phyloP scores from a whole-genome alignment of 37 sponge, comb jelly and placozoan species.

The Cliona cf. orientalis region DNA sequence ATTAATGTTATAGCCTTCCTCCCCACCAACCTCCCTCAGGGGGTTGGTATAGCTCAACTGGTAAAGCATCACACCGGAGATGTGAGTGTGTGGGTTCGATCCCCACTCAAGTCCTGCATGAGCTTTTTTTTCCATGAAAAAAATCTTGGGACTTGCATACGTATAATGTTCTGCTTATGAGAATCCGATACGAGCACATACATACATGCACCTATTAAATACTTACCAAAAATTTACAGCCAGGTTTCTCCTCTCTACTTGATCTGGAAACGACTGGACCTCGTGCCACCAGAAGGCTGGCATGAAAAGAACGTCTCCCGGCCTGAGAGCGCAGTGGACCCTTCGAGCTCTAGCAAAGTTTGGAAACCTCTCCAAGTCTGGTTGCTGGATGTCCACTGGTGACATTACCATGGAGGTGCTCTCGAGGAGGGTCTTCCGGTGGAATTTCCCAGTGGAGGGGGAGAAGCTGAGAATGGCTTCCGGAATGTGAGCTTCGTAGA shows the following conservation, averaged over 20 bases:
- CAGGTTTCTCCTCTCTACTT: conserved; percentile 63
- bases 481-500: conserved; percentile 83
- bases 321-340: conserved; percentile 46
- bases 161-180: neutral
- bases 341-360: conserved; percentile 35
- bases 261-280: conserved; percentile 79
- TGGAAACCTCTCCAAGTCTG: conserved; percentile 74
- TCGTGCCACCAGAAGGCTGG: conserved; percentile 95
- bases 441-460: conserved; percentile 29
- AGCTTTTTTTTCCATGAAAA: no score
- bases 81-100: no score
- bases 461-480: conserved; percentile 64
- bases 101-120: no score
- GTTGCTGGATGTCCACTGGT: conserved; percentile 70
- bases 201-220: neutral
- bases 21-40: no score
- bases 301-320: conserved; percentile 86
- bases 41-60: no score
- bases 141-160: no score
- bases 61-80: no score
- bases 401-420: conserved; percentile 92
- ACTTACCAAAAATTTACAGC: conserved; percentile 86
- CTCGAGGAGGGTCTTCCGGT: conserved; percentile 59
- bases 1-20: no score
- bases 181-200: neutral